Conservation (phyloP, 2,797 vertebrate species). For the Oophaga sylvatica region DNA sequence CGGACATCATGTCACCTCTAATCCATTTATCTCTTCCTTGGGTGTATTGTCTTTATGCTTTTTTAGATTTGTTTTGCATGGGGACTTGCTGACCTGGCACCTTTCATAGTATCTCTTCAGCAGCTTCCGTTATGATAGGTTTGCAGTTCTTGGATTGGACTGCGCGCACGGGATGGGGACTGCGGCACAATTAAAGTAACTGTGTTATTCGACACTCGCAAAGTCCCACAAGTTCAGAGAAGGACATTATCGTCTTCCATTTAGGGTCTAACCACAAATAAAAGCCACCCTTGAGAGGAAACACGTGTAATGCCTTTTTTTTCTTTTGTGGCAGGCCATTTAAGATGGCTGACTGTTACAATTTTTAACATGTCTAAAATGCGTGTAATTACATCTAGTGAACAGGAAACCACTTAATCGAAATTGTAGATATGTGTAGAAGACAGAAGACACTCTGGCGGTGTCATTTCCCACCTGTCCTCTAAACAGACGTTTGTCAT, state of each 20-base stretch:
- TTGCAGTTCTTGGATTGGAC: constrained; percentile 62
- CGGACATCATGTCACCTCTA: constrained; percentile 70
- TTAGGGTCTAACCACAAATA: constrained; percentile 57
- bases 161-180: constrained; percentile 56
- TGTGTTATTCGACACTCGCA: constrained; percentile 60
- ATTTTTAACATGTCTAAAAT: constrained; percentile 41
- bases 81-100: constrained; percentile 67
- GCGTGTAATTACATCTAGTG: constrained; percentile 44
- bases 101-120: constrained; percentile 55
- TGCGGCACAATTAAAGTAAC: constrained; percentile 64
- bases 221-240: constrained; percentile 56
- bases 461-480: constrained; percentile 31
- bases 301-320: constrained; percentile 51
- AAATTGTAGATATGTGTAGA: constrained; percentile 38
- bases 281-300: constrained; percentile 49
- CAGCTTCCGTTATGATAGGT: constrained; percentile 54
- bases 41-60: constrained; percentile 65
- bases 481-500: constrained; percentile 19
- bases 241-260: constrained; percentile 49
- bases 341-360: constrained; percentile 51
- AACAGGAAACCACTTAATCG: constrained; percentile 44
- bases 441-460: constrained; percentile 8
- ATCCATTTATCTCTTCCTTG: constrained; percentile 67
- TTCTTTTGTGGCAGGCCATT: constrained; percentile 39
- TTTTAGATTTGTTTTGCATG: constrained; percentile 63